These are phyloP conservation scores for Canis aureus DNA, from an alignment of 2,113 vertebrate species.

Conservation along the genomic window DNA sequence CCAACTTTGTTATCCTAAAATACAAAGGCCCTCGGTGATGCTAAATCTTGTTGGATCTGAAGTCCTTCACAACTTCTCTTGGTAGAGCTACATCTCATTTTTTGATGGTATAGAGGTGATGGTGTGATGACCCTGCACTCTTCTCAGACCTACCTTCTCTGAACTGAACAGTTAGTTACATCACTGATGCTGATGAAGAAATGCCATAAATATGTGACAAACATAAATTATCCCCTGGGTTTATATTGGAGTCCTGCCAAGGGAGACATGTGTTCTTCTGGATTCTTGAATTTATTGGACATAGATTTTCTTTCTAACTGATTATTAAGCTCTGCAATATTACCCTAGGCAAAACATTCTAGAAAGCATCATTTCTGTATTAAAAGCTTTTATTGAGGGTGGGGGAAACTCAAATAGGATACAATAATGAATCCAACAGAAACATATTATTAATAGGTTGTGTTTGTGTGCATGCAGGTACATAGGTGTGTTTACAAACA, in stretches of 20 bases:
- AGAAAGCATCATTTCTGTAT: background rate
- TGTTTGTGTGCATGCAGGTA: background rate
- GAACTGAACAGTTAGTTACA: background rate
- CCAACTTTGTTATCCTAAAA: background rate
- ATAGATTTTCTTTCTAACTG: background rate
- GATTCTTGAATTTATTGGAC: slow-evolving; percentile 29
- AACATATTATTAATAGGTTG: background rate
- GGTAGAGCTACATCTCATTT: background rate
- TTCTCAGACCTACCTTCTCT: background rate
- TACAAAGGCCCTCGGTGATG: background rate
- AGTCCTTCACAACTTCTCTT: background rate
- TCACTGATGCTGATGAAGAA: background rate
- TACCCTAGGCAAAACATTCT: slow-evolving; percentile 20
- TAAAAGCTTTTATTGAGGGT: background rate
- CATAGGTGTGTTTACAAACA: background rate
- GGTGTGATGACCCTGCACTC: no score
- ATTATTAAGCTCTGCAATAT: background rate
- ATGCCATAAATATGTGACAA: background rate
- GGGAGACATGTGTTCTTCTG: background rate
- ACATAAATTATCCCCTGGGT: background rate
- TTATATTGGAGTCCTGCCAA: slow-evolving; percentile 47
- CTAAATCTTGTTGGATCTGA: background rate
- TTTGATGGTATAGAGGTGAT: background rate
- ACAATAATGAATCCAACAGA: background rate
- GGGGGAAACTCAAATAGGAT: background rate